These are phyloP conservation scores for Ranitomeya variabilis DNA, from an alignment of 2,113 vertebrate genomes.

Conservation along the genomic window DNA sequence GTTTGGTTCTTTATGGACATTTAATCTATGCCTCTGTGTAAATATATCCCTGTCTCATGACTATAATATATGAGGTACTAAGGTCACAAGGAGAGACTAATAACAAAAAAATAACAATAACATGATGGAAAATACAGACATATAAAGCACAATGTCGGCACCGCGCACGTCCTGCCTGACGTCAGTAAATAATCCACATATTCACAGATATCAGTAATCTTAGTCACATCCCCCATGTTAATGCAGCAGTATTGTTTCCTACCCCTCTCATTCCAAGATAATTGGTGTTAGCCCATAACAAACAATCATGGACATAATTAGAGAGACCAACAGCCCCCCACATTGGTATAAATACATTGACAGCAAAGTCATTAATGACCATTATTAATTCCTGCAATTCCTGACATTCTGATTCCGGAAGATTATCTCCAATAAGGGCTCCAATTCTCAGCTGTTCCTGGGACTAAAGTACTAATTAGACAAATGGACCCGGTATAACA, in stretches of 20 bases:
- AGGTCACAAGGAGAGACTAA: background rate
- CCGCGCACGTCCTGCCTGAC: background rate
- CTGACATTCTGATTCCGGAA: slow-evolving; percentile 8
- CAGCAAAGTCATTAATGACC: background rate
- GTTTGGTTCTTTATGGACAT: too few relatives aligned
- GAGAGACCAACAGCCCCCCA: background rate
- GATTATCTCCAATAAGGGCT: slow-evolving; percentile 22
- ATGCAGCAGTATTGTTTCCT: background rate
- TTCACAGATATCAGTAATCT: background rate
- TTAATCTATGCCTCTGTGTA: too few relatives aligned
- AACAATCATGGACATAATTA: background rate
- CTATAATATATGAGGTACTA: too few relatives aligned
- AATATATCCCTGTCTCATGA: too few relatives aligned
- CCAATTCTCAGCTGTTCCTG: slow-evolving; percentile 18
- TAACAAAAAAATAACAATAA: background rate
- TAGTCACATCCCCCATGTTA: background rate
- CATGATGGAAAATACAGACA: background rate
- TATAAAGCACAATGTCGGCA: background rate
- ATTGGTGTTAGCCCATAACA: slow-evolving; percentile 3
- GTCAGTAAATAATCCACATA: background rate
- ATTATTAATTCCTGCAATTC: slow-evolving; percentile 20
- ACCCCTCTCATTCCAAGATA: background rate
- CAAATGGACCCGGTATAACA: slow-evolving; percentile 22
- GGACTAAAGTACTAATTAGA: slow-evolving; percentile 3
- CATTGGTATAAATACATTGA: background rate